Percentiles rank a stretch among this genome's conserved stretches.
Evolutionary conservation across 2,888 invertebrate species (phyloP).

Genomic region (Epicampocera succincta): DNA sequence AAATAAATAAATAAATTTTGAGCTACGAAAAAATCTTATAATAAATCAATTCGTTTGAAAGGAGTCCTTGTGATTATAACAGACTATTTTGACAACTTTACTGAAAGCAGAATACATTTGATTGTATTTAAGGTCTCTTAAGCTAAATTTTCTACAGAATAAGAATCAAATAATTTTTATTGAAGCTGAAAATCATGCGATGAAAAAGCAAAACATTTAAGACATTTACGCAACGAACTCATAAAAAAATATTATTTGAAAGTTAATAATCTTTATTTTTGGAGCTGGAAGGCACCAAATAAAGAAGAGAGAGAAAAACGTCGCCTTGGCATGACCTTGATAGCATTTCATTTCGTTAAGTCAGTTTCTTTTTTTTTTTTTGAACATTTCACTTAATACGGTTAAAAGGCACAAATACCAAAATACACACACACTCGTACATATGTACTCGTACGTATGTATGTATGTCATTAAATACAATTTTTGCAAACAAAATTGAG

Average conservation of each 20-base stretch:
- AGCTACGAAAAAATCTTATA: too few relatives aligned
- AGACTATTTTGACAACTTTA: too few relatives aligned
- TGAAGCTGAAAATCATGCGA: too few relatives aligned
- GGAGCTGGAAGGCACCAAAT: conserved; percentile 29
- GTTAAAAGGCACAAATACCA: conserved; percentile 15
- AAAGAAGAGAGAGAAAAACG: background rate
- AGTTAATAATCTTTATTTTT: conserved; percentile 27
- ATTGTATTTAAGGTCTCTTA: too few relatives aligned
- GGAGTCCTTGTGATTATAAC: too few relatives aligned
- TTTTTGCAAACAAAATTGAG: too few relatives aligned
- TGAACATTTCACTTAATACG: conserved; percentile 18
- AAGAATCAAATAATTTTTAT: too few relatives aligned
- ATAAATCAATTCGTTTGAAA: too few relatives aligned
- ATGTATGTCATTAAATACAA: too few relatives aligned
- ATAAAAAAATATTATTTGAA: conserved; percentile 30
- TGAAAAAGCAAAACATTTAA: background rate
- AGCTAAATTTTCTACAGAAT: conserved; percentile 14
- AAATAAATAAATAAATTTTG: too few relatives aligned
- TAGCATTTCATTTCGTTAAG: conserved; percentile 18
- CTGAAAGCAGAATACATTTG: background rate
- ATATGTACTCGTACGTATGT: too few relatives aligned
- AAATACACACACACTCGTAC: too few relatives aligned
- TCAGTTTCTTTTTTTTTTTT: background rate
- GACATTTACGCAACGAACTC: background rate
- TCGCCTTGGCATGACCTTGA: conserved; percentile 40